A percentile compares a stretch with the other conserved stretches of the same genome.
phyloP scores from a whole-genome alignment of 2,113 vertebrate species.

The Apteryx owenii region DNA sequence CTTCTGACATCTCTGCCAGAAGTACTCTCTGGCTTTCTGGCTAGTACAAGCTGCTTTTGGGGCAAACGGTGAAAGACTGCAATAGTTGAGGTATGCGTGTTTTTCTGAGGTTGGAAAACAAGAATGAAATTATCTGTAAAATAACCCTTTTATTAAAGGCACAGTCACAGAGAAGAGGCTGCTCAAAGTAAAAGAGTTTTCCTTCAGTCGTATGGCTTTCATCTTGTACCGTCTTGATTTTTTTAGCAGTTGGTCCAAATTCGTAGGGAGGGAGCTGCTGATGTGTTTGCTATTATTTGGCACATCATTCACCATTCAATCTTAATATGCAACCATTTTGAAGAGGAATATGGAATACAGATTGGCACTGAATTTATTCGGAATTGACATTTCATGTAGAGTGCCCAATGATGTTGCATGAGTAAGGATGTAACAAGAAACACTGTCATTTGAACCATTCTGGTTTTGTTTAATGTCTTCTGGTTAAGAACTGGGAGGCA shows the following conservation, averaged over 20 bases:
- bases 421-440: background rate
- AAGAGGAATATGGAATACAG: background rate
- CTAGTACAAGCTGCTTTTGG: background rate
- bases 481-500: background rate
- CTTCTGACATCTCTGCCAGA: conserved; percentile 3
- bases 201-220: background rate
- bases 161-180: background rate
- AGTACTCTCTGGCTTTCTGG: conserved; percentile 5
- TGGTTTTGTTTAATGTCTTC: background rate
- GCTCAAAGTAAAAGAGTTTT: background rate
- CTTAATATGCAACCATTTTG: background rate
- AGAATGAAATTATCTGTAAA: background rate
- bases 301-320: background rate
- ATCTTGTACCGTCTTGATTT: background rate
- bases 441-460: background rate
- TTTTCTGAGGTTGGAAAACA: conserved; percentile 7
- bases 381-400: background rate
- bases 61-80: background rate
- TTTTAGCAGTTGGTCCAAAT: background rate
- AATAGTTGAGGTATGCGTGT: fast-evolving
- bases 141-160: background rate
- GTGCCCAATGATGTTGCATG: fast-evolving
- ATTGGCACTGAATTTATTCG: background rate
- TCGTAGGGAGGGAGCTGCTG: background rate
- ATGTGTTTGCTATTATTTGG: background rate